Percentiles rank a stretch among this genome's conserved stretches.
These are phyloP conservation scores for Hirudo medicinalis DNA, from an alignment of 1,140 invertebrate species.

Conservation along the genomic window DNA sequence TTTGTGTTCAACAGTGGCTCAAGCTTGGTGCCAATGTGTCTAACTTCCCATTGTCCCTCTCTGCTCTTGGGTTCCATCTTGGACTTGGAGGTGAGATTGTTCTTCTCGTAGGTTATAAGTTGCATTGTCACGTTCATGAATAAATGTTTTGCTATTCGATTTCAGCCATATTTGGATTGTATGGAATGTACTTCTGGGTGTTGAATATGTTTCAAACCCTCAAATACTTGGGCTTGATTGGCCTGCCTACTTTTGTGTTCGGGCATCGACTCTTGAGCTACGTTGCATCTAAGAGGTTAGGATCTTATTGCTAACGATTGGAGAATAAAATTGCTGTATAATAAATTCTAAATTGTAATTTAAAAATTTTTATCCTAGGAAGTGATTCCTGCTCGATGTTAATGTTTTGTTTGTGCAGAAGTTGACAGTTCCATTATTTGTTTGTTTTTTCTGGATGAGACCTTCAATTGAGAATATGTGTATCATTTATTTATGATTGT, in stretches of 20 bases:
- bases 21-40: constrained; percentile 76
- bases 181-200: constrained; percentile 75
- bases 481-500: too few relatives aligned
- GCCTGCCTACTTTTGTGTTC: constrained; percentile 70
- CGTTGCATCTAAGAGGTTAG: constrained; percentile 48
- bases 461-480: too few relatives aligned
- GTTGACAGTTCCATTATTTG: constrained; percentile 13
- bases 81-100: constrained; percentile 55
- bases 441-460: not conserved
- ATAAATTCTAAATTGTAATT: too few relatives aligned
- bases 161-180: constrained; percentile 67
- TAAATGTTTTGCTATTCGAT: not conserved
- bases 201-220: constrained; percentile 93
- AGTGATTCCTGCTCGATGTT: not conserved
- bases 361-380: not conserved
- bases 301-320: too few relatives aligned
- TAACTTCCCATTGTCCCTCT: constrained; percentile 63
- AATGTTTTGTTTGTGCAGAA: constrained; percentile 9
- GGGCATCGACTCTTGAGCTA: constrained; percentile 74
- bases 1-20: constrained; percentile 54
- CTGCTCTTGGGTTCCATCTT: constrained; percentile 71
- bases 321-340: too few relatives aligned
- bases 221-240: constrained; percentile 69
- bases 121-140: constrained; percentile 40
- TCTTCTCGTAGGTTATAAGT: constrained; percentile 6